phyloP scores from a whole-genome alignment of 1,140 invertebrate genomes.

The Zelostemma sp. region DNA sequence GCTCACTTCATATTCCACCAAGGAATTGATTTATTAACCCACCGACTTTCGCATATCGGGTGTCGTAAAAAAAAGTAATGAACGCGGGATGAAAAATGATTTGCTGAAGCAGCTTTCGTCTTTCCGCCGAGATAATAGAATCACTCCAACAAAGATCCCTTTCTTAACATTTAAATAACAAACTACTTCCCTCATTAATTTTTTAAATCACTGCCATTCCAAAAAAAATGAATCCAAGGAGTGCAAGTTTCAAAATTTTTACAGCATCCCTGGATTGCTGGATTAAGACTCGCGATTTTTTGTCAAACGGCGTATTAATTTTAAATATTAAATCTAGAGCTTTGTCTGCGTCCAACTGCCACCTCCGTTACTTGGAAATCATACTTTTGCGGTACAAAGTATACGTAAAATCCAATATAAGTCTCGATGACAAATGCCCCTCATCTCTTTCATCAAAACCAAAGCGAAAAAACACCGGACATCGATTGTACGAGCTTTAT shows the following conservation, averaged over 20 bases:
- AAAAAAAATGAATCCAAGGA: too few species aligned
- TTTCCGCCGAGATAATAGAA: background rate
- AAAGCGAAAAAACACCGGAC: slow-evolving; percentile 52
- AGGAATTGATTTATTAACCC: slow-evolving; percentile 69
- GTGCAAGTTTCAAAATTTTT: too few species aligned
- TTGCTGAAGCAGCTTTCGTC: background rate
- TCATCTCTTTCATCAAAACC: slow-evolving; percentile 37
- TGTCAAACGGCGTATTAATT: too few species aligned
- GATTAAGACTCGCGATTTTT: too few species aligned
- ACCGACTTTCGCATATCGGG: slow-evolving; percentile 30
- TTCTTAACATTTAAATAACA: too few species aligned
- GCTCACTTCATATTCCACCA: slow-evolving; percentile 46
- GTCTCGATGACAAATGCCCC: slow-evolving; percentile 47
- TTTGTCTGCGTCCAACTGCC: too few species aligned
- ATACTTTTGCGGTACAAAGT: too few species aligned
- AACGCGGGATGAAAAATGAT: background rate
- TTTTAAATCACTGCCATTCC: too few species aligned
- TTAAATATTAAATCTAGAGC: too few species aligned
- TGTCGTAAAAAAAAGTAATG: slow-evolving; percentile 22
- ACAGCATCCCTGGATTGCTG: too few species aligned
- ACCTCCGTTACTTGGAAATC: too few species aligned
- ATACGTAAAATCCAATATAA: slow-evolving; percentile 2
- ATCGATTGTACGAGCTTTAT: slow-evolving; percentile 56
- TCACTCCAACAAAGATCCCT: background rate
- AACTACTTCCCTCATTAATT: too few species aligned